These are phyloP conservation scores for Pseudomyrmex cubaensis DNA, from an alignment of 1,140 invertebrate species.

Conservation along the genomic window DNA sequence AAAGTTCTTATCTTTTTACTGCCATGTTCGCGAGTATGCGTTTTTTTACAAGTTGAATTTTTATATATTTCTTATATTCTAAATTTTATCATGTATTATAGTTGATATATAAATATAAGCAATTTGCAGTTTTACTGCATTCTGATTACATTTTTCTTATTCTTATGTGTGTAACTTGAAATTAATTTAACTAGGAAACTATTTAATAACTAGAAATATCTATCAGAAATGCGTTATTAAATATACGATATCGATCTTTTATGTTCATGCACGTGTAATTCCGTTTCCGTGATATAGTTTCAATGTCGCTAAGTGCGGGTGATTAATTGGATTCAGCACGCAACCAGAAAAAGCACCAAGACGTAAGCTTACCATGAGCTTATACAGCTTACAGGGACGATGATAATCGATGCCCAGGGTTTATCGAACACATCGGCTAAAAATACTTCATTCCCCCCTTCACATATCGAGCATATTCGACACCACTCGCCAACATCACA, in stretches of 20 bases:
- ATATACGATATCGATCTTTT: slow-evolving; percentile 19
- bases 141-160: slow-evolving; percentile 6
- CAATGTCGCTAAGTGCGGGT: slow-evolving; percentile 46
- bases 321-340: slow-evolving; percentile 38
- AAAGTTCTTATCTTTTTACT: no score
- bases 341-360: slow-evolving; percentile 57
- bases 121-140: background rate
- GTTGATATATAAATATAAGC: background rate
- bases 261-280: slow-evolving; percentile 37
- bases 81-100: background rate
- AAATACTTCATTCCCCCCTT: slow-evolving; percentile 58
- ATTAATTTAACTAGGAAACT: slow-evolving; percentile 4
- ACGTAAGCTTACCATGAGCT: slow-evolving; percentile 51
- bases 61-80: no score
- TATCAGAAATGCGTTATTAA: slow-evolving; percentile 24
- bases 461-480: slow-evolving; percentile 65
- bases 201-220: no score
- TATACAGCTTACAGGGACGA: slow-evolving; percentile 62
- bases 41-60: background rate
- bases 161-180: slow-evolving; percentile 6
- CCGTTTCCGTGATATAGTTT: slow-evolving; percentile 43
- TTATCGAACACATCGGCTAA: slow-evolving; percentile 72
- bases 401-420: slow-evolving; percentile 79
- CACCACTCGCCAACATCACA: slow-evolving; percentile 69
- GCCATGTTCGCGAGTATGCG: background rate